Evolutionary conservation across 1,140 invertebrate genomes (phyloP).

Genomic region (Lepidurus apus): DNA sequence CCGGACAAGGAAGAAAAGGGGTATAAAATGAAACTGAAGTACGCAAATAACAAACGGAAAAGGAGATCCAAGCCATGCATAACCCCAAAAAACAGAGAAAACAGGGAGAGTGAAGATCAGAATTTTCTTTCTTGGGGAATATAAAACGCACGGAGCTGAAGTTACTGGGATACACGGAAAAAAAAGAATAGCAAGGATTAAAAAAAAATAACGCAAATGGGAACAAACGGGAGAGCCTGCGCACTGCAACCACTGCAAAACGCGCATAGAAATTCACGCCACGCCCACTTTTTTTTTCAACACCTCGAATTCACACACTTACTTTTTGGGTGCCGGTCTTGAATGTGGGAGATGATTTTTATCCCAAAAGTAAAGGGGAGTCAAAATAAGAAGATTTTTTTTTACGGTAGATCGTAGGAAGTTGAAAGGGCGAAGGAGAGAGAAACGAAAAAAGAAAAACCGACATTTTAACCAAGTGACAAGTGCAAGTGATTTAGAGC

Average conservation of each 20-base stretch:
- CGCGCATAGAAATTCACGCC: conserved; percentile 9
- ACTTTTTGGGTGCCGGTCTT: conserved; percentile 12
- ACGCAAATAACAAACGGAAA: too few relatives aligned
- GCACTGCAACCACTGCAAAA: conserved; percentile 18
- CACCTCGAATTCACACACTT: background rate
- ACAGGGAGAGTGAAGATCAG: too few relatives aligned
- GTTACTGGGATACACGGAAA: background rate
- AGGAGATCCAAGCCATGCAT: too few relatives aligned
- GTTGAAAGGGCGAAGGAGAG: background rate
- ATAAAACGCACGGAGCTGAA: too few relatives aligned
- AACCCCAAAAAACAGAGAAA: too few relatives aligned
- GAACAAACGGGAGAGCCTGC: background rate
- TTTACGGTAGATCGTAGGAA: background rate
- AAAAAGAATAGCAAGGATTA: background rate
- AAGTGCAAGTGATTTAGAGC: background rate
- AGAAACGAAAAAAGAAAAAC: background rate
- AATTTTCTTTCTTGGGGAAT: too few relatives aligned
- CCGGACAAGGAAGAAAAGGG: background rate
- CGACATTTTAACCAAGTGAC: background rate
- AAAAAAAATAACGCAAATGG: background rate
- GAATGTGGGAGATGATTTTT: conserved; percentile 2
- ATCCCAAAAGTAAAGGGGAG: background rate
- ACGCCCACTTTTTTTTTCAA: background rate
- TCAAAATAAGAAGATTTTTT: background rate
- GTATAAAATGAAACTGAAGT: too few relatives aligned